These are phyloP conservation scores for Homarus americanus DNA, from an alignment of 1,140 invertebrate genomes.

Conservation along the genomic window DNA sequence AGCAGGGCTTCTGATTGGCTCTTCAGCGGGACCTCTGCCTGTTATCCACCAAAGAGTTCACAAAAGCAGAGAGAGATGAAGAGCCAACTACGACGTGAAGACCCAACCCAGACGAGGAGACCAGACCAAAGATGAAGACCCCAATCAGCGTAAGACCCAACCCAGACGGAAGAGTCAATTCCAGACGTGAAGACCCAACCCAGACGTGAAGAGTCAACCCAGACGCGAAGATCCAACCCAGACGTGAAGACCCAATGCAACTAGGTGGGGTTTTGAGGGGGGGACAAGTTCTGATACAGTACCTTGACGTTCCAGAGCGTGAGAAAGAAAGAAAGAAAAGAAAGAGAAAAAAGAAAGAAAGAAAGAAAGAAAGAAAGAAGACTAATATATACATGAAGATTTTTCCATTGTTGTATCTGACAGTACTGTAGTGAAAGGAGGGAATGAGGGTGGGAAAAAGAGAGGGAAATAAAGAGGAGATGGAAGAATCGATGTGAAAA, in stretches of 20 bases:
- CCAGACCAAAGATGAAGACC: too few relatives aligned
- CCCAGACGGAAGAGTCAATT: too few relatives aligned
- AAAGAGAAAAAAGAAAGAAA: not conserved
- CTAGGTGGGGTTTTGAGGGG: not conserved
- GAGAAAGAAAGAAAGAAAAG: not conserved
- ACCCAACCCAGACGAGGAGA: too few relatives aligned
- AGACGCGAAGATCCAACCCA: too few relatives aligned
- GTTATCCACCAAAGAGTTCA: not conserved
- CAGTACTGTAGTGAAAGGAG: constrained; percentile 28
- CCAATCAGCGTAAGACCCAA: too few relatives aligned
- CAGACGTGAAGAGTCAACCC: too few relatives aligned
- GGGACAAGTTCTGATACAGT: not conserved
- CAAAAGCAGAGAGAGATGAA: too few relatives aligned
- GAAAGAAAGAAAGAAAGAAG: not conserved
- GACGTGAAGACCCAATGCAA: too few relatives aligned
- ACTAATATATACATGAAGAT: constrained; percentile 12
- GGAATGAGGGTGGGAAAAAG: not conserved
- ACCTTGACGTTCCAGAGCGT: not conserved
- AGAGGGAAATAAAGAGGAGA: constrained; percentile 11
- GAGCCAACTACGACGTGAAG: too few relatives aligned
- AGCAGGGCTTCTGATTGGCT: not conserved
- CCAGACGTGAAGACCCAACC: too few relatives aligned
- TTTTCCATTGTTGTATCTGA: constrained; percentile 32
- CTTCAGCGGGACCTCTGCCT: not conserved
- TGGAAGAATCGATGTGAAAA: too few relatives aligned